Conservation (phyloP, 2,113 vertebrate genomes). For the Cheirogaleus medius region DNA sequence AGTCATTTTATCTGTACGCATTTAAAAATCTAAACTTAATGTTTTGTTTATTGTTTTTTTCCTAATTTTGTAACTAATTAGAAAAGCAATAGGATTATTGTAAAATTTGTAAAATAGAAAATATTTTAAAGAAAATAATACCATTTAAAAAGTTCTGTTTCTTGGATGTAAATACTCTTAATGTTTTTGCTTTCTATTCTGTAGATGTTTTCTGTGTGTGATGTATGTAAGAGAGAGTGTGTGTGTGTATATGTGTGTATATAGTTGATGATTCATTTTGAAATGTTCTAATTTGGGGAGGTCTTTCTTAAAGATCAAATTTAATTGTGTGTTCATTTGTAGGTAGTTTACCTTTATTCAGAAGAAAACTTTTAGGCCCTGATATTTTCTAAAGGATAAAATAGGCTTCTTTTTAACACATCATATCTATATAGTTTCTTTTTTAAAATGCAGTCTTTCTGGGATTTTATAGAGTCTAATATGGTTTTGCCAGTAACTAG, state of each 20-base stretch:
- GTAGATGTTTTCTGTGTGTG: background rate
- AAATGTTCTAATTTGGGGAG: slow-evolving; percentile 10
- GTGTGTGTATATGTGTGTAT: background rate
- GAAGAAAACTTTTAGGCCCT: background rate
- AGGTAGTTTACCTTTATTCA: background rate
- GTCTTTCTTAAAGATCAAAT: slow-evolving; percentile 8
- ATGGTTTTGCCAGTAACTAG: background rate
- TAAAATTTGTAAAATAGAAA: background rate
- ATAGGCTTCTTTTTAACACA: background rate
- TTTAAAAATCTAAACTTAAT: slow-evolving; percentile 1
- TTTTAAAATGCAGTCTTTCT: background rate
- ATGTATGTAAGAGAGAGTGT: background rate
- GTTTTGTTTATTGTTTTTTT: background rate
- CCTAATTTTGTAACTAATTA: background rate
- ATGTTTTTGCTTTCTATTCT: background rate
- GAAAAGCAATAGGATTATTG: slow-evolving; percentile 19
- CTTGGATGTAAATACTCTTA: background rate
- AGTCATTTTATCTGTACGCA: background rate
- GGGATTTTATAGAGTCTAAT: background rate
- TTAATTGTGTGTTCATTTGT: background rate
- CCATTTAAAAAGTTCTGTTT: background rate
- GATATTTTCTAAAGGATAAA: background rate
- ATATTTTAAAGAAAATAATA: background rate
- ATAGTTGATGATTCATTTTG: slow-evolving; percentile 14
- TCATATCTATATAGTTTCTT: background rate